phyloP scores from a whole-genome alignment of 2,888 invertebrate genomes.

The Ornithoptera alexandrae region DNA sequence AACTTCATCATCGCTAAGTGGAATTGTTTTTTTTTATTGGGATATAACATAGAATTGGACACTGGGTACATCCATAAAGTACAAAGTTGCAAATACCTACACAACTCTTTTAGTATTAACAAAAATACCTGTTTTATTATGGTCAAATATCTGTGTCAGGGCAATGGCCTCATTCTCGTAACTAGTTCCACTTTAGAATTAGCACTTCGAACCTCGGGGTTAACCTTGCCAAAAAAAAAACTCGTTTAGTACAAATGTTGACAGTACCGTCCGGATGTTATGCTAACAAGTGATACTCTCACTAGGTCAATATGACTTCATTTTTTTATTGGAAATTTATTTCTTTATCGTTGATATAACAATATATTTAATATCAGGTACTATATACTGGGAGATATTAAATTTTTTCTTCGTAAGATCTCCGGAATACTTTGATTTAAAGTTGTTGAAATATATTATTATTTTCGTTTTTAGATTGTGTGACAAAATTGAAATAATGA shows the following conservation, averaged over 20 bases:
- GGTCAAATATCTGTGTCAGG: conserved; percentile 18
- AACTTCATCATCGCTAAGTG: background rate
- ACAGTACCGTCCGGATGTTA: background rate
- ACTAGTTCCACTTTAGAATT: conserved; percentile 12
- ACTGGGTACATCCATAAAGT: background rate
- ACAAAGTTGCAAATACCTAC: background rate
- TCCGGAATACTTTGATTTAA: too few species aligned
- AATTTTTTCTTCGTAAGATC: too few species aligned
- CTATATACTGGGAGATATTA: too few species aligned
- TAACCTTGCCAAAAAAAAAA: conserved; percentile 24
- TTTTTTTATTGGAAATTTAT: too few species aligned
- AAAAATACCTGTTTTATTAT: conserved; percentile 1
- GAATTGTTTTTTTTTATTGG: background rate
- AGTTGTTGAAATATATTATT: too few species aligned
- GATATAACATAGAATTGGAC: background rate
- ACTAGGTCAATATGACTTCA: background rate
- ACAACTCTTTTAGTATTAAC: background rate
- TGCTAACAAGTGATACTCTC: background rate
- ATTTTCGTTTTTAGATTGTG: too few species aligned
- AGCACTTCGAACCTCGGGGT: conserved; percentile 16
- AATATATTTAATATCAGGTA: background rate
- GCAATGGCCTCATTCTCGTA: conserved; percentile 23
- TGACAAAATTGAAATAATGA: too few species aligned
- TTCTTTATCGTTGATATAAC: background rate
- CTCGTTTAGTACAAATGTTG: conserved; percentile 16